These are phyloP conservation scores for Melanotaenia maccullochi DNA, from an alignment of 2,797 vertebrate species.

Conservation along the genomic window DNA sequence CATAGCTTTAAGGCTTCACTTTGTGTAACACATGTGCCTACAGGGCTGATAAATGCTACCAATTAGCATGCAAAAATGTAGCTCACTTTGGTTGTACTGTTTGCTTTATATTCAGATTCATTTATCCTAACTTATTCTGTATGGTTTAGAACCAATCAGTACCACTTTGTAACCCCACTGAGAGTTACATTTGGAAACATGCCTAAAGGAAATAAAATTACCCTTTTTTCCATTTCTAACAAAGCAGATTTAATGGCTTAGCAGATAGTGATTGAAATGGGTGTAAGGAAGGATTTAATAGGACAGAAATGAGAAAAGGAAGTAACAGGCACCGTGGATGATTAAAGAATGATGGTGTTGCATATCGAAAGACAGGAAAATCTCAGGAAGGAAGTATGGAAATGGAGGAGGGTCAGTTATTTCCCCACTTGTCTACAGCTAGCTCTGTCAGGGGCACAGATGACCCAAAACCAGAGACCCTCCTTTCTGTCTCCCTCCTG, in stretches of 20 bases:
- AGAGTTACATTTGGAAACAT: background rate
- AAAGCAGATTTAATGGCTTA: constrained; percentile 58
- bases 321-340: constrained; percentile 50
- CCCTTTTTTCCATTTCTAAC: background rate
- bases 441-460: constrained; percentile 72
- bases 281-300: background rate
- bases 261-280: constrained; percentile 52
- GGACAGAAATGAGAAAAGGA: constrained; percentile 44
- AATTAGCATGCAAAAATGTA: constrained; percentile 1
- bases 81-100: background rate
- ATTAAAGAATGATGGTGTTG: constrained; percentile 45
- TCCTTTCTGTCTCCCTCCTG: constrained; percentile 65
- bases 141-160: background rate
- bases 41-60: background rate
- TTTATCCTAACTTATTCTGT: background rate
- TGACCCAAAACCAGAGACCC: constrained; percentile 80
- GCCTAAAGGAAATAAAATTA: background rate
- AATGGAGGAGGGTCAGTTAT: constrained; percentile 66
- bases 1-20: background rate
- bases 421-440: constrained; percentile 58
- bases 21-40: background rate
- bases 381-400: constrained; percentile 48
- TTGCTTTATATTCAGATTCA: background rate
- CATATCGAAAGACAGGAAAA: constrained; percentile 21
- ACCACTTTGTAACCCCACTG: background rate